Conservation (phyloP, 2,888 invertebrate species). For the Phyllotreta striolata region DNA sequence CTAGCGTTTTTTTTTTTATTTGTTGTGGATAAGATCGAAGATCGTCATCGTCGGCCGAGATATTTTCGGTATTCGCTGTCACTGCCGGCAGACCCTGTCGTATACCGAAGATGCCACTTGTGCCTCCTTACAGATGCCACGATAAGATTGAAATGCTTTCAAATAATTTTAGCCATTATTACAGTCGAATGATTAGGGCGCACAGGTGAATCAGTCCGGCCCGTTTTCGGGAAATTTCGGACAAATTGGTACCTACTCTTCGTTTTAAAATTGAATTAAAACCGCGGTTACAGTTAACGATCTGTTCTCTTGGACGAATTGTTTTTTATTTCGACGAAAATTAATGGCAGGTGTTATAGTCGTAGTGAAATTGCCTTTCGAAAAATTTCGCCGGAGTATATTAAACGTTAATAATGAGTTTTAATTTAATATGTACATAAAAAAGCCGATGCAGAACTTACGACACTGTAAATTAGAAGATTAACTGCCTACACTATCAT, state of each 20-base stretch:
- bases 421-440: too few relatives aligned
- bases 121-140: slow-evolving; percentile 30
- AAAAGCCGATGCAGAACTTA: too few relatives aligned
- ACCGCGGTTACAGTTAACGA: too few relatives aligned
- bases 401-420: too few relatives aligned
- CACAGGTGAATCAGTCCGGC: slow-evolving; percentile 23
- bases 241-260: slow-evolving; percentile 12
- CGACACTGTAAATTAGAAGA: too few relatives aligned
- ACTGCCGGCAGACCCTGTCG: slow-evolving; percentile 48
- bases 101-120: slow-evolving; percentile 30
- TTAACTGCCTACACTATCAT: too few relatives aligned
- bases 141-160: slow-evolving; percentile 47
- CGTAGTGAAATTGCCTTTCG: too few relatives aligned
- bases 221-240: slow-evolving; percentile 5
- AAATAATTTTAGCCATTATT: slow-evolving; percentile 43
- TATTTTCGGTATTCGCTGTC: slow-evolving; percentile 59
- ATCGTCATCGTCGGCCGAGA: slow-evolving; percentile 57
- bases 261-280: neutral
- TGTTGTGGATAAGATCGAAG: slow-evolving; percentile 46
- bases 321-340: too few relatives aligned
- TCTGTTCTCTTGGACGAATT: too few relatives aligned
- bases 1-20: slow-evolving; percentile 10
- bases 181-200: slow-evolving; percentile 24
- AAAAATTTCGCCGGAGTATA: too few relatives aligned
- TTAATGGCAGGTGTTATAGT: too few relatives aligned